These are phyloP conservation scores for Crioceris asparagi DNA, from an alignment of 2,888 invertebrate species.

Conservation along the genomic window DNA sequence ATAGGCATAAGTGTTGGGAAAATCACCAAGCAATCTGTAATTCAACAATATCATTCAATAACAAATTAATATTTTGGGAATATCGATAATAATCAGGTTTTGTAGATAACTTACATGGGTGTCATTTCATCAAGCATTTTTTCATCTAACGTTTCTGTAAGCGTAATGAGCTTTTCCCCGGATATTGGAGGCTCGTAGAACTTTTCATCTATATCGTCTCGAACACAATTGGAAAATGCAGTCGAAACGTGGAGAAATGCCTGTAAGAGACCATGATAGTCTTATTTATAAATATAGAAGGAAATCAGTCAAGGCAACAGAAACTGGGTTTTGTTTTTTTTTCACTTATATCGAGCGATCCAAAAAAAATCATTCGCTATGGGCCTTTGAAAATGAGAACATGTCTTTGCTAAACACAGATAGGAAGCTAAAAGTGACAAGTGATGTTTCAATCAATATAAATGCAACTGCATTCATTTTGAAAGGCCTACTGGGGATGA, in stretches of 20 bases:
- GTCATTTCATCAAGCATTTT: constrained; percentile 29
- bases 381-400: no score
- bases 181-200: constrained; percentile 41
- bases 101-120: constrained; percentile 25
- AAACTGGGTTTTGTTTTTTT: no score
- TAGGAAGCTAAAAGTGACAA: no score
- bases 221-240: constrained; percentile 53
- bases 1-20: constrained; percentile 71
- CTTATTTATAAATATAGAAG: not conserved
- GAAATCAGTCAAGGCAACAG: not conserved
- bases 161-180: constrained; percentile 34
- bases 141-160: constrained; percentile 39
- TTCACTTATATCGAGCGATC: no score
- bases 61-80: not conserved
- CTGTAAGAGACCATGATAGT: constrained; percentile 28
- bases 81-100: not conserved
- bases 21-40: constrained; percentile 23
- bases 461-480: no score
- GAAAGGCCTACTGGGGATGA: no score
- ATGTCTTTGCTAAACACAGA: no score
- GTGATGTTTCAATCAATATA: no score
- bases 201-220: constrained; percentile 42
- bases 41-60: not conserved
- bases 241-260: constrained; percentile 51
- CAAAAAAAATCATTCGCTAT: not conserved